Conservation (phyloP, 2,113 vertebrate species). For the Ictalurus furcatus region DNA sequence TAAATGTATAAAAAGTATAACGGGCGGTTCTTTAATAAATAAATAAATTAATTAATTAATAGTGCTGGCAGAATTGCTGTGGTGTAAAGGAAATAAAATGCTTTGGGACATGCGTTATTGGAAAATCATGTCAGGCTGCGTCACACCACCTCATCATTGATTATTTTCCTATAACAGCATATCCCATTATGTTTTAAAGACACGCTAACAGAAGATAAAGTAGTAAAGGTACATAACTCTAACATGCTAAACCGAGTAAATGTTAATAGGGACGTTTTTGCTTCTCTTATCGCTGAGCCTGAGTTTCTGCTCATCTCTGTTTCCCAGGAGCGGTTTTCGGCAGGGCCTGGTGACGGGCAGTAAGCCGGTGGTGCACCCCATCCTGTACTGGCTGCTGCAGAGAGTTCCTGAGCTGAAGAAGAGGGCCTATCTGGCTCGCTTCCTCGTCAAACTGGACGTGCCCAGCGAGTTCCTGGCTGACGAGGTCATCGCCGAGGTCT, state of each 20-base stretch:
- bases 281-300: not conserved
- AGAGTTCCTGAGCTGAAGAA: conserved; percentile 88
- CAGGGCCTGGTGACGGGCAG: conserved; percentile 90
- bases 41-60: not conserved
- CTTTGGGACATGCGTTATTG: not conserved
- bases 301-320: not conserved
- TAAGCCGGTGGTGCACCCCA: conserved; percentile 89
- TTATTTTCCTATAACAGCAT: not conserved
- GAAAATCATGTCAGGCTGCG: not conserved
- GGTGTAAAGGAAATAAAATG: not conserved
- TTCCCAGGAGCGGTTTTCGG: conserved; percentile 86
- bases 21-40: not conserved
- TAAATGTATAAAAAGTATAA: not conserved
- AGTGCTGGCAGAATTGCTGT: not conserved
- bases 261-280: not conserved
- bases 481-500: conserved; percentile 85
- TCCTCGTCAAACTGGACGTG: conserved; percentile 89
- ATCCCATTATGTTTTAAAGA: not conserved
- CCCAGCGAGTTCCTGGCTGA: conserved; percentile 92
- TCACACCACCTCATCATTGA: not conserved
- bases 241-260: not conserved
- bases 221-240: not conserved
- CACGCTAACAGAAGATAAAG: not conserved
- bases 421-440: conserved; percentile 92
- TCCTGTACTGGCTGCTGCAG: conserved; percentile 93